Evolutionary conservation across 2,113 vertebrate genomes (phyloP).

Genomic region (Paramisgurnus dabryanus): DNA sequence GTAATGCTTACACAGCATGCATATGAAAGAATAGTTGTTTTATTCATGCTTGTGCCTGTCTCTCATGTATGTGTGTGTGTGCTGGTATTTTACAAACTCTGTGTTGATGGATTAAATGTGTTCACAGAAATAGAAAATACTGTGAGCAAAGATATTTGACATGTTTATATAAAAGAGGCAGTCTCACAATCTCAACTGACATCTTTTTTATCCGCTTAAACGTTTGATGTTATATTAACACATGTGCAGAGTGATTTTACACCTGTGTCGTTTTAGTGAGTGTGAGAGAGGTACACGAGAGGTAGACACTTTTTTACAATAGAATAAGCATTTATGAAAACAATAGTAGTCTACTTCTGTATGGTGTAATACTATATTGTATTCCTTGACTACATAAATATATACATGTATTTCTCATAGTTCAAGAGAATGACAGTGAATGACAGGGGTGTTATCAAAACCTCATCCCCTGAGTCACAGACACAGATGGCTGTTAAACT

Average conservation of each 20-base stretch:
- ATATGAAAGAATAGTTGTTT: background rate
- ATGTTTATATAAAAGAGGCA: slow-evolving; percentile 59
- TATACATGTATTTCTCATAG: slow-evolving; percentile 11
- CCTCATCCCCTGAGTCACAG: slow-evolving; percentile 19
- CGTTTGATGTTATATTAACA: slow-evolving; percentile 54
- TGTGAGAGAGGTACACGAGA: too few relatives aligned
- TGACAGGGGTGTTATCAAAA: slow-evolving; percentile 32
- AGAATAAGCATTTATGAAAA: background rate
- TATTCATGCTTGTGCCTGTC: background rate
- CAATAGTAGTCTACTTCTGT: background rate
- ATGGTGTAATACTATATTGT: background rate
- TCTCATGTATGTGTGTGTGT: background rate
- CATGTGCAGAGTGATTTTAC: background rate
- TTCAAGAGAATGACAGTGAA: slow-evolving; percentile 7
- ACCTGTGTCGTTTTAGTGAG: slow-evolving; percentile 2
- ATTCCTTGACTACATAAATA: background rate
- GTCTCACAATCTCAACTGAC: slow-evolving; percentile 52
- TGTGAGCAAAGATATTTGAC: slow-evolving; percentile 57
- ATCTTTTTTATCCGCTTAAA: slow-evolving; percentile 47
- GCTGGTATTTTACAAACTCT: slow-evolving; percentile 8
- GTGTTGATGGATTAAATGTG: slow-evolving; percentile 58
- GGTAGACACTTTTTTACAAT: too few relatives aligned
- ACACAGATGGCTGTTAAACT: slow-evolving; percentile 39
- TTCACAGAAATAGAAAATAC: slow-evolving; percentile 44
- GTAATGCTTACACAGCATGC: background rate